Evolutionary conservation across 1,140 invertebrate species (phyloP).

Genomic region (Diploscapter pachys): DNA sequence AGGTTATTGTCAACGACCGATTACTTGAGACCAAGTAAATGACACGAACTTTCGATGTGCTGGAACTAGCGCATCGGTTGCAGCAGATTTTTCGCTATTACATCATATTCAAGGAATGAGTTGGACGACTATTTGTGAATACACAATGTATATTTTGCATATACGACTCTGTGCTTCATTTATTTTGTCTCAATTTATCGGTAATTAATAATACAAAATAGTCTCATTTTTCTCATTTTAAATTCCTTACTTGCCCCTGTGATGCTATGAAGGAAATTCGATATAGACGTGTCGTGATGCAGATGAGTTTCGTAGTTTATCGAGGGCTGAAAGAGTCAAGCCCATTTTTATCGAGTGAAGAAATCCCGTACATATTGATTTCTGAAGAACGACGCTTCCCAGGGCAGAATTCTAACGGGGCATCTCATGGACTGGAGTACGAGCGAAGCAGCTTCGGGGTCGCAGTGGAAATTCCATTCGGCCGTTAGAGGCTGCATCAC

Average conservation of each 20-base stretch:
- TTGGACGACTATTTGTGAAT: too few species aligned
- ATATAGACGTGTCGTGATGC: constrained; percentile 46
- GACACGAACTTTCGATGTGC: too few species aligned
- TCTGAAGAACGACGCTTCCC: constrained; percentile 53
- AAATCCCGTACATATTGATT: neutral
- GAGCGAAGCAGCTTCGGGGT: constrained; percentile 76
- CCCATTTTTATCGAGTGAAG: constrained; percentile 30
- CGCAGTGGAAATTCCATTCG: constrained; percentile 76
- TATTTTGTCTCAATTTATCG: too few species aligned
- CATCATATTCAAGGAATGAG: too few species aligned
- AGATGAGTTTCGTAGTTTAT: constrained; percentile 45
- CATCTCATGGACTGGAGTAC: constrained; percentile 82
- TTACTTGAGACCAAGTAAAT: neutral
- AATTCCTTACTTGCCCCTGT: too few species aligned
- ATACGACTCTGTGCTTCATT: too few species aligned
- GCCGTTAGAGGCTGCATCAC: constrained; percentile 70
- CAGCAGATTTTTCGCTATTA: too few species aligned
- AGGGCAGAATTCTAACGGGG: constrained; percentile 62
- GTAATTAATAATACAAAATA: neutral
- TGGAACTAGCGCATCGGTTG: too few species aligned
- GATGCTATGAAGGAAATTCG: constrained; percentile 31
- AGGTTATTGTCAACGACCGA: too few species aligned
- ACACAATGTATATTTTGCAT: too few species aligned
- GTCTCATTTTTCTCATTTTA: neutral
- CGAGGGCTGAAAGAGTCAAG: constrained; percentile 55